Evolutionary conservation across 2,797 vertebrate genomes (phyloP), one percentile per base, ranked within the genome.

Genomic region (Brachyalestes nurse): DNA sequence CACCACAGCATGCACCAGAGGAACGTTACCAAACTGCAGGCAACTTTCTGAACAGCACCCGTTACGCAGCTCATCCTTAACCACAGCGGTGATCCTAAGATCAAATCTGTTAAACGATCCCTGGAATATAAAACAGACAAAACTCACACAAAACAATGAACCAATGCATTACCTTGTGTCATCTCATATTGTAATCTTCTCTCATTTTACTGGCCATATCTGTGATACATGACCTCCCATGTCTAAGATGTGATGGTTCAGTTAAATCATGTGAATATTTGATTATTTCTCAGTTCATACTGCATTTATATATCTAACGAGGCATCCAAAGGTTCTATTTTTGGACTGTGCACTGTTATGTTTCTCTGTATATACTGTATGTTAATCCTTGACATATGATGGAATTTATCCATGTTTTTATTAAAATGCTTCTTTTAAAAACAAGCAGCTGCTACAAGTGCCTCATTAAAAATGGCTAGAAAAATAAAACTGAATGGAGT

Each of bases 1-100:
- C 98, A 99, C 85, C 98, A 99, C 94, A 99, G 98, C 94, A 99
- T 99, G 98, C 98, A 99, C 91, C 97, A 99, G 95, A 97, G 97
- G 92, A 99, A 99, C 92, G 96, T 99, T 95, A 97, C 94, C 90
- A 99, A 99, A 82, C 96, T 99, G 19, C 98, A 99, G 91, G n/a
- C n/a, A n/a, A n/a, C n/a, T n/a, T n/a, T n/a, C n/a, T n/a, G n/a
- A n/a, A n/a, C n/a, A n/a, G n/a, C n/a, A n/a, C n/a, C n/a, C n/a
- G n/a, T n/a, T n/a, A n/a, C n/a, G n/a, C 25, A 9, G 45, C n/a
- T 4, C 72, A 5, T 9, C 14, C 65, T 21, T 55, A 16, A 64
- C 17, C 69, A 79, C 21, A 12, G 17, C 53, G 69, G 60, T n/a
- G 77, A 74, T 16, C 10, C 16, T 45, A 57, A 42, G 42, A 58